Conservation (phyloP, 2,113 vertebrate species). For the Helogale parvula region DNA sequence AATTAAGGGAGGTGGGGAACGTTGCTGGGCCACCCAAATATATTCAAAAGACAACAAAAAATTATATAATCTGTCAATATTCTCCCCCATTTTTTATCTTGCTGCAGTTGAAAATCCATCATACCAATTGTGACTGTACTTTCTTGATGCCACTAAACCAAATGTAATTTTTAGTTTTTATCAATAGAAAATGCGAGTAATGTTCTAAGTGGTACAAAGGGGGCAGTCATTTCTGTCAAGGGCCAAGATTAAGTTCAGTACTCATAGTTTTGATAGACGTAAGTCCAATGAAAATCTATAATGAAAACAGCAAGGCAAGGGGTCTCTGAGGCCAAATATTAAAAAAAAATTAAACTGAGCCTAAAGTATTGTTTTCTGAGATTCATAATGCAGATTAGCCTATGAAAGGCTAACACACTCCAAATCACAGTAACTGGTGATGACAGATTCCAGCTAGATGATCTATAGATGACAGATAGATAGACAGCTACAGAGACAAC, state of each 20-base stretch:
- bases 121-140: not conserved
- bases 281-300: not conserved
- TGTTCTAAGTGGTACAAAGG: not conserved
- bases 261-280: not conserved
- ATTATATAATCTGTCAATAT: not conserved
- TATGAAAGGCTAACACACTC: not conserved
- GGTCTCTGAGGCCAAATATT: not conserved
- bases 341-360: not conserved
- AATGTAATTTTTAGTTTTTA: not conserved
- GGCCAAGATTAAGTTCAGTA: not conserved
- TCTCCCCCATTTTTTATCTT: not conserved
- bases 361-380: not conserved
- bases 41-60: not conserved
- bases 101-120: not conserved
- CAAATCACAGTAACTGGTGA: not conserved
- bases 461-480: not conserved
- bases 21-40: not conserved
- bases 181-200: not conserved
- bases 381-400: not conserved
- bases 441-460: not conserved
- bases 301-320: not conserved
- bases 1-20: not conserved
- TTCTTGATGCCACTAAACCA: not conserved
- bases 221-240: not conserved
- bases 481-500: not conserved